Conservation (phyloP, 2,113 vertebrate species). For the Montifringilla adamsi region DNA sequence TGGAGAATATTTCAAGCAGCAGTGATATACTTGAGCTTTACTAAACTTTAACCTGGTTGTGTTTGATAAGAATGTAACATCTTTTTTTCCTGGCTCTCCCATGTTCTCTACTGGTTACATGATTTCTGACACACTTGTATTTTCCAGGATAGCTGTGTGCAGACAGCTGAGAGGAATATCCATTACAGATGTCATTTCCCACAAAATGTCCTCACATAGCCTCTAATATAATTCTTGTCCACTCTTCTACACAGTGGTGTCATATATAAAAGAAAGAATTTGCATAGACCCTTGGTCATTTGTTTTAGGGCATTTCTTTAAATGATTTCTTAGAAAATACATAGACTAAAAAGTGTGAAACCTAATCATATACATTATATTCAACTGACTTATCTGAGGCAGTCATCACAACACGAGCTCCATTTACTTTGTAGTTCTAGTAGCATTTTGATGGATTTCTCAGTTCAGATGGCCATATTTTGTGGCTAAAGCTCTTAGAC, state of each 20-base stretch:
- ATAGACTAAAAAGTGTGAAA: background rate
- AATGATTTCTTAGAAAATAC: background rate
- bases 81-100: background rate
- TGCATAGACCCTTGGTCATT: background rate
- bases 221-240: background rate
- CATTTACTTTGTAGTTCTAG: background rate
- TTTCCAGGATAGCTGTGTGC: background rate
- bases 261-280: background rate
- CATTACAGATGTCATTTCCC: background rate
- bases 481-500: background rate
- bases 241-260: background rate
- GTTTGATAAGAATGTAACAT: background rate
- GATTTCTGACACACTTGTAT: background rate
- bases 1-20: background rate
- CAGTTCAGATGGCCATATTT: background rate
- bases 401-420: background rate
- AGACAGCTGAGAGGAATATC: background rate
- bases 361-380: background rate
- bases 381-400: background rate
- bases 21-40: background rate
- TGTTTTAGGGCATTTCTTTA: background rate
- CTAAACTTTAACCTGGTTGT: background rate
- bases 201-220: background rate
- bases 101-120: background rate
- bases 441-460: background rate